These are phyloP conservation scores for Zaprionus obscuricornis DNA, from an alignment of 2,888 invertebrate genomes.

Conservation along the genomic window DNA sequence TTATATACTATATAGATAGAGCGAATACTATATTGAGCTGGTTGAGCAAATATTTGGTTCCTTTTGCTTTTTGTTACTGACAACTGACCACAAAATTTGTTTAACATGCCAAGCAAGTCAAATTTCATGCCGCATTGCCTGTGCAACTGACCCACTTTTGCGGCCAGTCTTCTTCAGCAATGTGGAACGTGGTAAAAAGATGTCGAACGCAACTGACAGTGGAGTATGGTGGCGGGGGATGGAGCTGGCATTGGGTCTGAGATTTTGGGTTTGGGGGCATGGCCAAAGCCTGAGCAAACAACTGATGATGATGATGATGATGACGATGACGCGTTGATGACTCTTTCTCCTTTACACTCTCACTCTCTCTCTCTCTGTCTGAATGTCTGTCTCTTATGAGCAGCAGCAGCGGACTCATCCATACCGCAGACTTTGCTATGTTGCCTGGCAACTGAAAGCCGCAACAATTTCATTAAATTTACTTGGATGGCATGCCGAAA, in stretches of 20 bases:
- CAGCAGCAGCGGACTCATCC: constrained; percentile 33
- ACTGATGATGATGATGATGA: constrained; percentile 2
- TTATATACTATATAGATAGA: no score
- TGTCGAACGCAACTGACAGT: no score
- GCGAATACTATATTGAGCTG: constrained; percentile 35
- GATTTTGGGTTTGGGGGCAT: no score
- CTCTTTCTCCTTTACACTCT: background rate
- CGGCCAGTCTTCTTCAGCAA: constrained; percentile 6
- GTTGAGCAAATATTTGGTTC: constrained; percentile 68
- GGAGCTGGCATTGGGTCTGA: background rate
- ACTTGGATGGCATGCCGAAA: constrained; percentile 49
- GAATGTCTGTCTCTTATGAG: background rate
- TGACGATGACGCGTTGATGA: constrained; percentile 26
- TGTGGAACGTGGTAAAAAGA: constrained; percentile 10
- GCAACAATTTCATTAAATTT: constrained; percentile 73
- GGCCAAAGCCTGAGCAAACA: constrained; percentile 46
- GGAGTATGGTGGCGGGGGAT: background rate
- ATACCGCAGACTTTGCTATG: constrained; percentile 41
- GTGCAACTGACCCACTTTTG: constrained; percentile 53
- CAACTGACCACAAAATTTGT: constrained; percentile 73
- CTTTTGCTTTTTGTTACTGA: constrained; percentile 59
- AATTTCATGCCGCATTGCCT: constrained; percentile 75
- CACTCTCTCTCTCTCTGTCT: background rate
- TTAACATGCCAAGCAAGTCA: constrained; percentile 63
- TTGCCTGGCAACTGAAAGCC: constrained; percentile 61